Base-by-base conservation (phyloP, 2,797 vertebrate species). In the Cirrhinus mrigala region DNA sequence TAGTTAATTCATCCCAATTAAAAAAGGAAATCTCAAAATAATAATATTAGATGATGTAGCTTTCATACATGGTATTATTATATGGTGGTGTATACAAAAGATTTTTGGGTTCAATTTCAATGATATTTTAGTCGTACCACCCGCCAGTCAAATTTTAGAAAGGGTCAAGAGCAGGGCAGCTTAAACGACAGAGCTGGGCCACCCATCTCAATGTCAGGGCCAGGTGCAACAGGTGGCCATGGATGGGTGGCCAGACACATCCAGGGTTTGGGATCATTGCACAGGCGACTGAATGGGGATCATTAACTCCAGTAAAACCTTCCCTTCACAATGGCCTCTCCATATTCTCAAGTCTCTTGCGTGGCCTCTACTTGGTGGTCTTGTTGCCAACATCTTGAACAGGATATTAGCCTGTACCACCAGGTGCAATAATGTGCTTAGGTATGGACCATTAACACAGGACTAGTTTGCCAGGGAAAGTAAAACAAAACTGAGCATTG, bases 251-350 rank as follows among this genome's bases (percentile, higher is more conserved):
- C 85, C 83, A 89, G 82, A 88, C 86, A 76, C 81, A 88, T 92
- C 85, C 88, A 77, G 83, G 76, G 86, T 79, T 37, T 77, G n/a
- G 78, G 78, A 83, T 88, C 82, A 71, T 75, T 79, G 75, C 79
- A 78, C 70, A 56, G 46, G 37, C 46, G n/a, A 77, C 20, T 78
- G 81, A 81, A 87, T 84, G 89, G 91, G 87, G 88, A 90, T 90
- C 90, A 91, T 94, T 91, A 91, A 90, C 85, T 87, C 77, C 81
- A 91, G 88, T 91, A 46, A 91, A 90, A 90, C 82, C 71, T 68
- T 86, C 80, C 80, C 89, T 89, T 89, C 87, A 89, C 90, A 79
- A 86, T 68, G 66, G 82, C 40, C 79, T 80, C 83, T 77, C 83
- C 52, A 52, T 68, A 14, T 90, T 79, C 76, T 62, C 40, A 62